Conservation (phyloP, 2,797 vertebrate genomes). For the Pelochelys cantorii region DNA sequence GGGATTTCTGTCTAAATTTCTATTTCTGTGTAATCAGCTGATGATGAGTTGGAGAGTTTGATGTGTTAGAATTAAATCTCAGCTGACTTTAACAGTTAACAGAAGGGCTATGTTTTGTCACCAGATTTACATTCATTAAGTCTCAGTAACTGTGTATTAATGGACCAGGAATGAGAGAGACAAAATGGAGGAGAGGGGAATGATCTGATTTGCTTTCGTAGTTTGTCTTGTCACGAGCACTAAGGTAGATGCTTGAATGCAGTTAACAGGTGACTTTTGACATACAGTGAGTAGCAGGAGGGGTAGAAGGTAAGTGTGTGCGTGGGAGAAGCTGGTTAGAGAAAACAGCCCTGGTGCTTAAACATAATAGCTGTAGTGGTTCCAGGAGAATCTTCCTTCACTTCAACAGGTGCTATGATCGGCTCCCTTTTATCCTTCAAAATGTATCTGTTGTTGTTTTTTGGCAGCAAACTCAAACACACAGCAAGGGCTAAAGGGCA, state of each 20-base stretch:
- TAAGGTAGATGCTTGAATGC: slow-evolving; percentile 11
- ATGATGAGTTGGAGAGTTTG: slow-evolving; percentile 29
- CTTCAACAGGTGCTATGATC: slow-evolving; percentile 5
- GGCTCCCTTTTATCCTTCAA: slow-evolving; percentile 10
- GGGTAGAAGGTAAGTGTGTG: background rate
- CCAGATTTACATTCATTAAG: slow-evolving; percentile 45
- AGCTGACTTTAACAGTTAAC: slow-evolving; percentile 53
- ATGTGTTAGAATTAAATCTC: slow-evolving; percentile 55
- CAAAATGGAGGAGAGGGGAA: background rate
- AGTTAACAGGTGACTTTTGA: slow-evolving; percentile 51
- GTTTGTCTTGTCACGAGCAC: slow-evolving; percentile 33
- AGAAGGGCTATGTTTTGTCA: slow-evolving; percentile 44
- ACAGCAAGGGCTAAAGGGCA: background rate
- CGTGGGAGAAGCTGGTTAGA: background rate
- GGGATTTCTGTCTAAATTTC: slow-evolving; percentile 58
- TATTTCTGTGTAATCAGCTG: slow-evolving; percentile 11
- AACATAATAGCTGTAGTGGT: slow-evolving; percentile 46
- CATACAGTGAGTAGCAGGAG: background rate
- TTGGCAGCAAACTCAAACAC: background rate
- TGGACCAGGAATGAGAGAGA: slow-evolving; percentile 1
- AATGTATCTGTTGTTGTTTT: slow-evolving; percentile 31
- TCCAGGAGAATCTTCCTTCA: slow-evolving; percentile 54
- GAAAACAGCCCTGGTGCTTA: slow-evolving; percentile 31
- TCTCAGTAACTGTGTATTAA: slow-evolving; percentile 33
- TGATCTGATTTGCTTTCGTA: slow-evolving; percentile 42